phyloP scores from a whole-genome alignment of 2,888 invertebrate genomes.

The Drosophila peninsularis region DNA sequence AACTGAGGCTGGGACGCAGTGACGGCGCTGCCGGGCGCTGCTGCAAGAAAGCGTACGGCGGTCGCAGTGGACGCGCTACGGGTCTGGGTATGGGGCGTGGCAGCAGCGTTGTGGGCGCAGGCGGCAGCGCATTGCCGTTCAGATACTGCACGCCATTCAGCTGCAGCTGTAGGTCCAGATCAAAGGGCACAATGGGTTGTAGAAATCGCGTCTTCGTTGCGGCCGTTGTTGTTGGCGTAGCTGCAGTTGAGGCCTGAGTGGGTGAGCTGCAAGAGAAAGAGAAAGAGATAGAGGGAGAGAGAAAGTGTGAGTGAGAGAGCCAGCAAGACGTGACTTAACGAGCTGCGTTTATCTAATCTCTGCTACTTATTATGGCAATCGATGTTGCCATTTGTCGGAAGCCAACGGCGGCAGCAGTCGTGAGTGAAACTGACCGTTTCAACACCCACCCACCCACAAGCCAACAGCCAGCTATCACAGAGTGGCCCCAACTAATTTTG shows the following conservation, averaged over 20 bases:
- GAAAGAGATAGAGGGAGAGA: not conserved
- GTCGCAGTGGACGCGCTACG: constrained; percentile 40
- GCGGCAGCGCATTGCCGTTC: constrained; percentile 48
- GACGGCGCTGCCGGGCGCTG: constrained; percentile 3
- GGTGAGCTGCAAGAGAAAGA: constrained; percentile 30
- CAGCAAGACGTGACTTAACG: constrained; percentile 34
- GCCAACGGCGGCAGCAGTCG: constrained; percentile 64
- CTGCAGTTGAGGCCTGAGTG: constrained; percentile 40
- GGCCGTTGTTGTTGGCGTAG: constrained; percentile 37
- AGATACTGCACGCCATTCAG: constrained; percentile 64
- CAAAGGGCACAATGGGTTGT: constrained; percentile 72
- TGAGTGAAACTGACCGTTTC: constrained; percentile 71
- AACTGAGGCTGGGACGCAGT: constrained; percentile 6
- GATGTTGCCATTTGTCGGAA: constrained; percentile 69
- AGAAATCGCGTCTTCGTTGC: constrained; percentile 47
- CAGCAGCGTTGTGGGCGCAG: constrained; percentile 14
- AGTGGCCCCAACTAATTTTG: constrained; percentile 33
- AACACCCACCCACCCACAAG: constrained; percentile 42
- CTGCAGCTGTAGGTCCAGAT: constrained; percentile 58
- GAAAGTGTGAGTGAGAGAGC: constrained; percentile 3
- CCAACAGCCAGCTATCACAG: constrained; percentile 10
- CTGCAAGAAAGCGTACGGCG: constrained; percentile 44
- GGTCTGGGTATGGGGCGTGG: constrained; percentile 39
- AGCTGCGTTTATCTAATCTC: constrained; percentile 58
- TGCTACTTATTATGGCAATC: constrained; percentile 51